Percentiles rank a stretch among this genome's conserved stretches.
Conservation (phyloP, 2,888 invertebrate species). For the Sarcophaga rosellei region DNA sequence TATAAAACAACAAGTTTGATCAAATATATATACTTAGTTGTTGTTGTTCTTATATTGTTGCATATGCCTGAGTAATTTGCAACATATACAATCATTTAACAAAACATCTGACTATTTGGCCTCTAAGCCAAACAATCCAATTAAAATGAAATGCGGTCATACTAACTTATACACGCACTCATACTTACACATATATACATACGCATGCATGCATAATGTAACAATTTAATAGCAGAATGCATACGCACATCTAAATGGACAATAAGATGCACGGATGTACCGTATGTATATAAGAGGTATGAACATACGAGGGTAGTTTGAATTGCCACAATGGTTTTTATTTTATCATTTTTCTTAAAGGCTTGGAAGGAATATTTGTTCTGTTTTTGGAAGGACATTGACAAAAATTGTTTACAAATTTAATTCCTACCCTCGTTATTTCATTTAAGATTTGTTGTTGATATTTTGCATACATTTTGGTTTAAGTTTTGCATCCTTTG, state of each 20-base stretch:
- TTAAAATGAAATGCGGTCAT: conserved; percentile 68
- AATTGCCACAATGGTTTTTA: too few relatives aligned
- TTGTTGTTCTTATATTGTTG: background rate
- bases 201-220: background rate
- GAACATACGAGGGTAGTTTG: background rate
- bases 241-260: conserved; percentile 7
- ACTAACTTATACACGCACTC: conserved; percentile 36
- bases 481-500: background rate
- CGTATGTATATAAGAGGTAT: background rate
- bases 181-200: background rate
- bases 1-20: background rate
- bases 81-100: conserved; percentile 31
- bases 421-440: background rate
- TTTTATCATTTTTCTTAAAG: too few relatives aligned
- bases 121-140: conserved; percentile 65
- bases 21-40: background rate
- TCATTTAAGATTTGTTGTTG: conserved; percentile 18
- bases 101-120: conserved; percentile 56
- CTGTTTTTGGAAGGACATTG: too few relatives aligned
- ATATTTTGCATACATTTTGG: conserved; percentile 38
- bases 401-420: background rate
- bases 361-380: too few relatives aligned
- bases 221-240: background rate
- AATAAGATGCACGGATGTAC: background rate
- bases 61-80: conserved; percentile 31